Evolutionary conservation across 2,797 vertebrate species (phyloP).

Genomic region (Podarcis siculus): DNA sequence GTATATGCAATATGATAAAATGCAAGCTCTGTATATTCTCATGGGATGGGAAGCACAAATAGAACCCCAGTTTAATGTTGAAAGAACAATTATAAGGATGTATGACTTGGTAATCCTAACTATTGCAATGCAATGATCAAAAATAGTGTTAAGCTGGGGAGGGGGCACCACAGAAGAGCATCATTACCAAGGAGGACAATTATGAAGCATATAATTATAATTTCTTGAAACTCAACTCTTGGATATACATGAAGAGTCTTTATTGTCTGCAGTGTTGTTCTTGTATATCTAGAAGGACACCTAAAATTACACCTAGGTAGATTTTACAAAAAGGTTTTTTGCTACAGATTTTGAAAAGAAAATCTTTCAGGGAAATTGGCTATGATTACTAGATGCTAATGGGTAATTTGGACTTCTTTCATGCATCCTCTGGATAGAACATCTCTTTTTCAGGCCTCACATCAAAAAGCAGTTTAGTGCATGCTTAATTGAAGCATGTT

Average conservation of each 20-base stretch:
- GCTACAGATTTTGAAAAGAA: conserved; percentile 19
- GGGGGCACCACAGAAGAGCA: neutral
- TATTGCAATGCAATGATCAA: neutral
- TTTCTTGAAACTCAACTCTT: conserved; percentile 19
- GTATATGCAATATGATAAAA: neutral
- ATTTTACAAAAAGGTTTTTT: neutral
- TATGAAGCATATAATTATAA: conserved; percentile 25
- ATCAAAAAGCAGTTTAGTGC: neutral
- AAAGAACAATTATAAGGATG: neutral
- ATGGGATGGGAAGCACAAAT: neutral
- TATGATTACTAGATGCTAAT: conserved; percentile 29
- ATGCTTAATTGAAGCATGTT: neutral
- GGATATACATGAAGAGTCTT: conserved; percentile 16
- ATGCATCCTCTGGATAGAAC: neutral
- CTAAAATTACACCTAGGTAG: conserved; percentile 1
- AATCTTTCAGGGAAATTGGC: conserved; percentile 24
- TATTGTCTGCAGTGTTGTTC: conserved; percentile 18
- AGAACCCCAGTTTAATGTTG: neutral
- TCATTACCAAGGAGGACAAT: conserved; percentile 25
- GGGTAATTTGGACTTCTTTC: conserved; percentile 28
- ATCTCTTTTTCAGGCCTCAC: neutral
- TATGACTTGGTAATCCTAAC: neutral
- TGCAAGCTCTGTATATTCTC: neutral
- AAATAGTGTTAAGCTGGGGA: neutral
- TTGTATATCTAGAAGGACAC: conserved; percentile 11